Base-by-base conservation (phyloP, 2,888 invertebrate species). In the Agrotis ipsilon region DNA sequence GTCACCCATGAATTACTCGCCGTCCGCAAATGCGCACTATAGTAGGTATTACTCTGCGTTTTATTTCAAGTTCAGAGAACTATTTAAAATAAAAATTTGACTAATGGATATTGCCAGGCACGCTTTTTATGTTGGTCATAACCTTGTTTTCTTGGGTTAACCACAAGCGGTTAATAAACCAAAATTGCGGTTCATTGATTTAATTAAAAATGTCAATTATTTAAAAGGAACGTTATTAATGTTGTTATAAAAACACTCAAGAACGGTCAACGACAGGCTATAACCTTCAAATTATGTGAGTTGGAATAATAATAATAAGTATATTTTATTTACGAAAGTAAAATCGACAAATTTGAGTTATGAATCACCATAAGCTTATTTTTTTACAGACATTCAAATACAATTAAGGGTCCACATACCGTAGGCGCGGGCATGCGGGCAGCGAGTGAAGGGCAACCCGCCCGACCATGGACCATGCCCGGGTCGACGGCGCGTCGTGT, bases 151-250 rank as follows among this genome's bases (percentile, higher is more conserved):
- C 39, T 45, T 51, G 16, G 48, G 68, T 60, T 52, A 64, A 60
- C 43, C 19, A 49, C 32, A 27, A 16, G 32, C 13, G 14, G 49
- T 55, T 55, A 59, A 32, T 62, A 45, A 57, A 78, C 24, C 46
- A 48, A 19, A 52, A n/a, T 19, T 55, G 14, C 16, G 46, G 43
- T 43, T 62, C 46, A 67, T 73, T 74, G 43, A 43, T 43, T 63
- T 51, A 4, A 73, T 73, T 63, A 79, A 57, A 39, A 79, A 67
- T 43, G 46, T 57, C 67, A 57, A 68, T 61, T 43, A 52, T 70
- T 46, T 60, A 11, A 19, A 5, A 68, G 27, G 21, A 75, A 21
- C n/a, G 9, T 14, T 49, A 18, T 68, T 60, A 32, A 45, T 18
- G 16, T 46, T 11, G 16, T 16, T 39, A 54, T 14, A 48, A 66